Evolutionary conservation across 2,113 vertebrate species (phyloP), one percentile per base, ranked within the genome.

Genomic region (Podarcis muralis): DNA sequence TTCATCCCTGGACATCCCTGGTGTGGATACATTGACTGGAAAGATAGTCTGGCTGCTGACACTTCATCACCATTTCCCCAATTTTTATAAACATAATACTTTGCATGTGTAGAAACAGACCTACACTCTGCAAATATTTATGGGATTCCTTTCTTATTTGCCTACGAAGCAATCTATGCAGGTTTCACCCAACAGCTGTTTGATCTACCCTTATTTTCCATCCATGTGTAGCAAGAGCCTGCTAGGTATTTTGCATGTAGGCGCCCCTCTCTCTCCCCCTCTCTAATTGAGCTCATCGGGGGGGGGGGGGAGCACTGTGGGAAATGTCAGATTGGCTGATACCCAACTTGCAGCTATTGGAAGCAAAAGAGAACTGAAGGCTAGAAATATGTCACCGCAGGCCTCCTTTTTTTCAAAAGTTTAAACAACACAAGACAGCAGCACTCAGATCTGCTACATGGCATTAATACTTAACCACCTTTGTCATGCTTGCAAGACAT

Each of bases 391-490:
- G 7, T 32, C 13, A 48, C 35, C 23, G 40, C 23, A n/a, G 35
- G 40, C 75, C 30, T 30, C 59, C 13, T 62, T 18, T 62, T 43
- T 35, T 32, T 32, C 20, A 43, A 69, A 83, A 83, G 40, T 71
- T 79, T 68, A 35, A 86, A 78, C 37, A 86, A 22, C 57, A 53
- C 5, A 53, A 80, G 4, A 77, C 5, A n/a, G 1, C 53, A 86
- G 57, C 37, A 90, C 37, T 11, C 2, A 74, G 18, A 82, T 79
- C 13, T 83, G 11, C 6, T 92, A 87, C 84, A 87, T 83, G 89
- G 66, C 32, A 48, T 69, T 71, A 89, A 87, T 37, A 77, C 0
- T 0, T 82, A 88, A n/a, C 84, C 77, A 81, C 0, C 2, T 88
- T 3, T 87, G 53, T 76, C 62, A 89, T 75, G 32, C 1, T 83